phyloP scores from a whole-genome alignment of 2,797 vertebrate genomes.

The Anas bahamensis region DNA sequence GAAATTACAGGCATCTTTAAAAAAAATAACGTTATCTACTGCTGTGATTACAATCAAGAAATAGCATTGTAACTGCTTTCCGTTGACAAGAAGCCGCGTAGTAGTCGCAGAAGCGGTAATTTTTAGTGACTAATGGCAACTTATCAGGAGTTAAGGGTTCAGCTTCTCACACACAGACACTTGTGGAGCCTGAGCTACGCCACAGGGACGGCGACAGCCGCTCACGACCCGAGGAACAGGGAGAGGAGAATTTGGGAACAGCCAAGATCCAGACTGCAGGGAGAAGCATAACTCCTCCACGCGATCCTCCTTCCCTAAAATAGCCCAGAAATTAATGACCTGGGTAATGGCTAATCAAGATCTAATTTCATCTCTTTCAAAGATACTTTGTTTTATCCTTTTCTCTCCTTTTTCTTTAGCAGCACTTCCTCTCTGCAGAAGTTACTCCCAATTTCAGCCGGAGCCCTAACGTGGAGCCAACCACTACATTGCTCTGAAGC shows the following conservation, averaged over 20 bases:
- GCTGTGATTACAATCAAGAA: slow-evolving; percentile 31
- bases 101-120: not conserved
- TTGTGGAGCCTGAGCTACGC: not conserved
- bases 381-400: not conserved
- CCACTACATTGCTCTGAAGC: not conserved
- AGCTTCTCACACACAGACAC: not conserved
- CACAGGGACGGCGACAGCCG: not conserved
- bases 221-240: not conserved
- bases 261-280: not conserved
- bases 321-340: slow-evolving; percentile 37
- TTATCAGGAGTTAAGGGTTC: not conserved
- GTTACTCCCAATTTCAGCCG: not conserved
- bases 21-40: not conserved
- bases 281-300: not conserved
- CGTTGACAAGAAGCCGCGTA: not conserved
- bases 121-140: not conserved
- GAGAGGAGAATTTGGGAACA: not conserved
- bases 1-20: not conserved
- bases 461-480: not conserved
- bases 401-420: not conserved
- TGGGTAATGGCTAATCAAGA: slow-evolving; percentile 7
- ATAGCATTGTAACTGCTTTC: not conserved
- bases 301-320: slow-evolving; percentile 4
- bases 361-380: not conserved
- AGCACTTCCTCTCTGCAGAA: rapidly evolving